These are phyloP conservation scores for Indri indri DNA, from an alignment of 2,113 vertebrate species.

Conservation along the genomic window DNA sequence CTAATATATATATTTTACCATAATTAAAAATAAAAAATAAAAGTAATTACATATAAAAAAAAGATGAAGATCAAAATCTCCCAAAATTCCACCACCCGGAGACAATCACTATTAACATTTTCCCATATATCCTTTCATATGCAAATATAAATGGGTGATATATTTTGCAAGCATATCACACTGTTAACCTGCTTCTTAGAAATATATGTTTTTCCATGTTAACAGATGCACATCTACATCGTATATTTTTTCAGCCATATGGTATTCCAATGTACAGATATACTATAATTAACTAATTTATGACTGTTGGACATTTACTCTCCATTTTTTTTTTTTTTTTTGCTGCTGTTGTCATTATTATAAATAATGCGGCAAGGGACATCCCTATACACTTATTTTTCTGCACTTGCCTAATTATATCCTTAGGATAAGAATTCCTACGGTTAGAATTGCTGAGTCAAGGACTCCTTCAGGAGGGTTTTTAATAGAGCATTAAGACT, in stretches of 20 bases:
- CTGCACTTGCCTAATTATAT: conserved; percentile 15
- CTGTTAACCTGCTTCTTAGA: background rate
- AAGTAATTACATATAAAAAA: background rate
- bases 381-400: background rate
- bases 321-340: background rate
- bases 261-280: background rate
- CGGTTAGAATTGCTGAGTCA: background rate
- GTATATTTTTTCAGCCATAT: background rate
- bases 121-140: background rate
- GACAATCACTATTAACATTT: background rate
- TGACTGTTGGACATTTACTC: background rate
- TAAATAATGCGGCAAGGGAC: background rate
- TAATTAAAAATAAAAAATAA: background rate
- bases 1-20: background rate
- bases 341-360: background rate
- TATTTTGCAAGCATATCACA: background rate
- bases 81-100: background rate
- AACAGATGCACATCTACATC: background rate
- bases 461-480: background rate
- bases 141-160: background rate
- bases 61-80: background rate
- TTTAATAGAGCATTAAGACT: background rate
- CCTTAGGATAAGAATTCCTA: background rate
- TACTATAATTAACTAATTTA: background rate
- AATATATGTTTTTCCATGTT: background rate